Evolutionary conservation across 2,113 vertebrate species (phyloP).

Genomic region (Epinephelus fuscoguttatus): DNA sequence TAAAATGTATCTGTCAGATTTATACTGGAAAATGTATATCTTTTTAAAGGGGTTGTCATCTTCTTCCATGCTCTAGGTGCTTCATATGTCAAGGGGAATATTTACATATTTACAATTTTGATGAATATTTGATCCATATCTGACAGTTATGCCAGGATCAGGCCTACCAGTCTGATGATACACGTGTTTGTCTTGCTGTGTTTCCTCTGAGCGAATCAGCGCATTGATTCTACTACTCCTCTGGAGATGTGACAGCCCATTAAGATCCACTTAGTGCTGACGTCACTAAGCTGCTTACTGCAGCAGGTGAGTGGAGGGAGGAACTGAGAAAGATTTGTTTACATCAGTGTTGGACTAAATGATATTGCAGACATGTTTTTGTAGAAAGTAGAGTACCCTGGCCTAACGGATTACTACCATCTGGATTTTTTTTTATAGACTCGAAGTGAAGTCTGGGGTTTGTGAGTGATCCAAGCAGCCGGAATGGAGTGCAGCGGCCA

Average conservation of each 20-base stretch:
- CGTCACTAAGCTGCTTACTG: conserved; percentile 74
- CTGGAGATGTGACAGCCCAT: conserved; percentile 8
- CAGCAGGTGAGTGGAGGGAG: conserved; percentile 62
- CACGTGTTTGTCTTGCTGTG: not conserved
- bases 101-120: not conserved
- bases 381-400: not conserved
- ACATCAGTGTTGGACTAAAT: conserved; percentile 18
- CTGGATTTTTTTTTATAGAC: not conserved
- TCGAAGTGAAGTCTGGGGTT: conserved; percentile 17
- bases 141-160: not conserved
- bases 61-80: not conserved
- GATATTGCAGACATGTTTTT: not conserved
- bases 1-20: too few relatives aligned
- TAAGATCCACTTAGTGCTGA: conserved; percentile 72
- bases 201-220: conserved; percentile 47
- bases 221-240: not conserved
- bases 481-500: conserved; percentile 64
- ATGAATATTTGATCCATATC: not conserved
- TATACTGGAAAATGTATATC: too few relatives aligned
- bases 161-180: not conserved
- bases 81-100: not conserved
- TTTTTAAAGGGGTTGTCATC: too few relatives aligned
- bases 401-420: conserved; percentile 7
- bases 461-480: conserved; percentile 15
- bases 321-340: conserved; percentile 45